Conservation (phyloP, 2,888 invertebrate species). For the Hyalella azteca region DNA sequence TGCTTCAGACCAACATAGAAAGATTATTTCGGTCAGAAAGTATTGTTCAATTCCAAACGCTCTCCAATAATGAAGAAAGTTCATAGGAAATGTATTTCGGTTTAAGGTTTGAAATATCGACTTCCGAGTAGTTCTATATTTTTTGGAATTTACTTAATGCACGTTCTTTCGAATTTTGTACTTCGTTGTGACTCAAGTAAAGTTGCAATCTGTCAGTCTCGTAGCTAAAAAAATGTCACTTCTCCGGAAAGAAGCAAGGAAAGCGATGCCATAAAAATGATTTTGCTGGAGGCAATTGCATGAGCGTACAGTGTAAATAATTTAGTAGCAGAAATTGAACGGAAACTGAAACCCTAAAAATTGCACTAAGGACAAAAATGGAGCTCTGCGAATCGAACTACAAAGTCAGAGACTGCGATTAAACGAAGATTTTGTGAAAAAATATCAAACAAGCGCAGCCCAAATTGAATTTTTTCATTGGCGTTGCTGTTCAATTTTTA, state of each 20-base stretch:
- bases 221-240: not conserved
- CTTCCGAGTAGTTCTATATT: too few species aligned
- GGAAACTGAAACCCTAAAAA: constrained; percentile 13
- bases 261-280: not conserved
- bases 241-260: not conserved
- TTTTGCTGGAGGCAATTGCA: constrained; percentile 27
- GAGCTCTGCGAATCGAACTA: constrained; percentile 24
- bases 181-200: too few species aligned
- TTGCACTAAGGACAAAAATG: not conserved
- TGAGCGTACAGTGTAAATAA: not conserved
- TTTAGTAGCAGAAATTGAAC: not conserved
- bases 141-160: too few species aligned
- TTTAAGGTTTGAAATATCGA: too few species aligned
- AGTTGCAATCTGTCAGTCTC: too few species aligned
- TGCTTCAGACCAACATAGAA: too few species aligned
- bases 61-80: too few species aligned
- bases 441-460: not conserved
- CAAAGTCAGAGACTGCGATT: not conserved
- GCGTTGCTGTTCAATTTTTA: too few species aligned
- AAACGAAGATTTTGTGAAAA: constrained; percentile 1
- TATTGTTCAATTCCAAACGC: too few species aligned
- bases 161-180: too few species aligned
- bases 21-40: too few species aligned
- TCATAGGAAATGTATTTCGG: too few species aligned
- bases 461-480: not conserved